Base-by-base conservation (phyloP, 1,140 invertebrate genomes). In the Liolophura sinensis region DNA sequence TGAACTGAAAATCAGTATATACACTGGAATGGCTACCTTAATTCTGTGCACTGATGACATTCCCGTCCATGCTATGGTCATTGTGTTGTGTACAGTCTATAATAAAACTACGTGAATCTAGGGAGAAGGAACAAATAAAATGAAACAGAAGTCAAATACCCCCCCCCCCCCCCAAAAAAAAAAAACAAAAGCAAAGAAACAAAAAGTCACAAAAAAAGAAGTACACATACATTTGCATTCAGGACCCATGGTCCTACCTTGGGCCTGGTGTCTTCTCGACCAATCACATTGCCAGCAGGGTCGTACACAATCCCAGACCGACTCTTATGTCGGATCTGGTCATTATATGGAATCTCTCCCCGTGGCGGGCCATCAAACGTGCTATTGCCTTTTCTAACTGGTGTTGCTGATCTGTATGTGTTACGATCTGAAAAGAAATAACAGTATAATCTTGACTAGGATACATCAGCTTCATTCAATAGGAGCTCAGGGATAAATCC, bases 301-400 rank as follows among this genome's bases (percentile, higher is more conserved):
- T 64, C 12, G 47, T 56, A 59, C 57, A 64, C 20, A 47, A 48
- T 18, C 46, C 40, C 16, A 62, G 40, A 50, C 62, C 61, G 0
- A 67, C 69, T 56, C 69, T 72, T 22, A 73, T 71, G 66, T 69
- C 73, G 46, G 59, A 64, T 40, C 69, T 68, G 50, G 70, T 75
- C 48, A 65, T 70, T 22, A 60, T 60, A 11, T 40, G 67, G 62
- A 40, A 55, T 56, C 40, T 65, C 67, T 22, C 69, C 69, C 47
- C 61, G 65, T 40, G 73, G 74, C 14, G 72, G 70, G 65, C 74
- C 74, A 74, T 63, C 46, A 69, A 68, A 55, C n/a, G 48, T 60
- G 12, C 50, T 60, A 15, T n/a, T 40, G 27, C 56, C 27, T 20
- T 27, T 58, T 7, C n/a, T 24, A 58, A 58, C 18, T 3, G 56